Base-by-base conservation (phyloP, 2,113 vertebrate species). In the Sylvia atricapilla region DNA sequence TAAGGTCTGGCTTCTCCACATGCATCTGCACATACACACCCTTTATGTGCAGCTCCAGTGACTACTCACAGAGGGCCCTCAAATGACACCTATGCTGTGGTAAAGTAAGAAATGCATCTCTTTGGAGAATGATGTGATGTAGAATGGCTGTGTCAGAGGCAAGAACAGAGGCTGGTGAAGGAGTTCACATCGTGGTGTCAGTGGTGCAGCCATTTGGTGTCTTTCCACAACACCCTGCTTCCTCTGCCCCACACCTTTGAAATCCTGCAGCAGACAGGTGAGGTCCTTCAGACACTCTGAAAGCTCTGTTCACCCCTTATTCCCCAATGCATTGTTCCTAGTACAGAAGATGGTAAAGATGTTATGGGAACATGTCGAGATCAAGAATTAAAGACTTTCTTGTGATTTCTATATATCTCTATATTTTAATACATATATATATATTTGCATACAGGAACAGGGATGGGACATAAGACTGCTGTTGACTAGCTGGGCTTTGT, bases 301-400 rank as follows among this genome's bases (percentile, higher is more conserved):
- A 67, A 67, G 59, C 12, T 79, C 60, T 43, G 15, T 33, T 88
- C 11, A 24, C 9, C 5, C 7, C 14, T 35, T 52, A 6, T 68
- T 28, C 33, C 18, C 33, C 37, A 56, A 33, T 1, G 3, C 33
- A 3, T 33, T 46, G 22, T 25, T 55, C n/a, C 21, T 23, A 15
- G 25, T 37, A 46, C 6, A 56, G 79, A 80, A 72, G 5, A 25
- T 13, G 8, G 3, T 62, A 44, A 80, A 69, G 10, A 49, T 58
- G 53, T 8, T 2, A 1, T 13, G 14, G 30, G 15, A 90, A 7
- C 41, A 37, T n/a, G 4, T 4, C 0, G 1, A 60, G 39, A 67
- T 31, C 9, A 55, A 59, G 9, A 75, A 76, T 39, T 53, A 83
- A 83, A 76, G 3, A 39, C 46, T 83, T 79, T 28, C 15, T 72